Conservation (phyloP, 2,888 invertebrate genomes). For the Phragmatobia fuliginosa region DNA sequence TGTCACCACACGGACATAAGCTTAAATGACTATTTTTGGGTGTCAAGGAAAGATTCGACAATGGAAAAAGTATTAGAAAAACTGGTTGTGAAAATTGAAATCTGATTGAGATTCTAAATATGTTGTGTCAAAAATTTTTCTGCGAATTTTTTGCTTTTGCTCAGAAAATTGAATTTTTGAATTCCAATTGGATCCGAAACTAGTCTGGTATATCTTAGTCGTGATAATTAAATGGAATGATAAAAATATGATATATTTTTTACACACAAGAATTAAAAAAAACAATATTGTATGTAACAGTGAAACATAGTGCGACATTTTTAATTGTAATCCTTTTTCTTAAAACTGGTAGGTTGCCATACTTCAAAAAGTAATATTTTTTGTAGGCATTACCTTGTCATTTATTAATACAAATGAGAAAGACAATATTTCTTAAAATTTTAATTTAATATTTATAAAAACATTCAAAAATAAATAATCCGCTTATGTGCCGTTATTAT, state of each 20-base stretch:
- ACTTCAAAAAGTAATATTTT: not conserved
- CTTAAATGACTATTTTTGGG: not conserved
- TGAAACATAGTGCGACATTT: too few species aligned
- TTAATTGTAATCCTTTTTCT: not conserved
- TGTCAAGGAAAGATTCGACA: not conserved
- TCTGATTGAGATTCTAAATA: not conserved
- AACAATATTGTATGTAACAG: too few species aligned
- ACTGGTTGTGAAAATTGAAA: not conserved
- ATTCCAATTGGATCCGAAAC: not conserved
- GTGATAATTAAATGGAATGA: not conserved
- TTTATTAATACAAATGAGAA: not conserved
- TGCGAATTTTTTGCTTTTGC: not conserved
- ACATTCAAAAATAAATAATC: not conserved
- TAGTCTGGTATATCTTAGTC: not conserved
- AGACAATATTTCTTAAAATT: not conserved
- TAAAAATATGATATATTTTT: too few species aligned
- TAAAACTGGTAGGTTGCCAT: not conserved
- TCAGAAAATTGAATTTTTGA: not conserved
- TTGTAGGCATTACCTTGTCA: not conserved
- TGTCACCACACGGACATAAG: too few species aligned
- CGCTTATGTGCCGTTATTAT: not conserved
- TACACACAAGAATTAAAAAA: too few species aligned
- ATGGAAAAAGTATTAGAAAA: not conserved
- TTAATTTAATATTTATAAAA: not conserved
- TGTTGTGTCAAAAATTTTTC: not conserved